Evolutionary conservation across 2,888 invertebrate genomes (phyloP).

Genomic region (Synanthedon formicaeformis): DNA sequence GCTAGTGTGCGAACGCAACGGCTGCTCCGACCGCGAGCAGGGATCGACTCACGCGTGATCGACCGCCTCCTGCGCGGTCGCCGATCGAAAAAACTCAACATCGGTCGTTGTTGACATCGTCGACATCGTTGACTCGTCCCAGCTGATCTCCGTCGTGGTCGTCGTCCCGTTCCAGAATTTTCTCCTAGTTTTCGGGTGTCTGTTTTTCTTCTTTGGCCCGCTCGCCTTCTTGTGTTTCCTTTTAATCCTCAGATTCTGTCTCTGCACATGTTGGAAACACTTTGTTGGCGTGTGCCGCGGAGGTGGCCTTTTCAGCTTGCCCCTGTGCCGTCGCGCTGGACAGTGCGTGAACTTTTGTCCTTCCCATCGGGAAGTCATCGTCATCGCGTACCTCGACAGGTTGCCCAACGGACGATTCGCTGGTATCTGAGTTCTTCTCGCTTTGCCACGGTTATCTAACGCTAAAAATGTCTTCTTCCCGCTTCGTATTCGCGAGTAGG

Average conservation of each 20-base stretch:
- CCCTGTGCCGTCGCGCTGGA: slow-evolving; percentile 50
- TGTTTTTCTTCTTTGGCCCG: slow-evolving; percentile 61
- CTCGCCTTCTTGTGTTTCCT: slow-evolving; percentile 64
- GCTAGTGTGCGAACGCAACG: slow-evolving; percentile 65
- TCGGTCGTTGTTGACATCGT: slow-evolving; percentile 64
- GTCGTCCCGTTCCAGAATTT: slow-evolving; percentile 60
- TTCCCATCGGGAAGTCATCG: slow-evolving; percentile 55
- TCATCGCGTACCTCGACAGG: slow-evolving; percentile 80
- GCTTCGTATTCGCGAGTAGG: slow-evolving; percentile 79
- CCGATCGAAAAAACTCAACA: slow-evolving; percentile 70
- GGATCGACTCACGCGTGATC: slow-evolving; percentile 61
- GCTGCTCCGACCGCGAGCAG: slow-evolving; percentile 61
- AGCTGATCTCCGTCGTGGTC: slow-evolving; percentile 56
- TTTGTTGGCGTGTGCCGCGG: slow-evolving; percentile 41
- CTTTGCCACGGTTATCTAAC: slow-evolving; percentile 78
- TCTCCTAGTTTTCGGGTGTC: slow-evolving; percentile 69
- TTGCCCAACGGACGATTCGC: slow-evolving; percentile 77
- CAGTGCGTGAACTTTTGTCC: slow-evolving; percentile 44
- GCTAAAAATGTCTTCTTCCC: slow-evolving; percentile 82
- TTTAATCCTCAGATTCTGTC: slow-evolving; percentile 50
- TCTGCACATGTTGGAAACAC: slow-evolving; percentile 61
- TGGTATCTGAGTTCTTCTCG: slow-evolving; percentile 79
- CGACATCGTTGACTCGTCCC: slow-evolving; percentile 66
- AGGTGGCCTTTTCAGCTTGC: slow-evolving; percentile 54
- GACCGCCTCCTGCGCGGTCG: slow-evolving; percentile 69